Conservation (phyloP, 2,888 invertebrate species). For the Encarsia formosa region DNA sequence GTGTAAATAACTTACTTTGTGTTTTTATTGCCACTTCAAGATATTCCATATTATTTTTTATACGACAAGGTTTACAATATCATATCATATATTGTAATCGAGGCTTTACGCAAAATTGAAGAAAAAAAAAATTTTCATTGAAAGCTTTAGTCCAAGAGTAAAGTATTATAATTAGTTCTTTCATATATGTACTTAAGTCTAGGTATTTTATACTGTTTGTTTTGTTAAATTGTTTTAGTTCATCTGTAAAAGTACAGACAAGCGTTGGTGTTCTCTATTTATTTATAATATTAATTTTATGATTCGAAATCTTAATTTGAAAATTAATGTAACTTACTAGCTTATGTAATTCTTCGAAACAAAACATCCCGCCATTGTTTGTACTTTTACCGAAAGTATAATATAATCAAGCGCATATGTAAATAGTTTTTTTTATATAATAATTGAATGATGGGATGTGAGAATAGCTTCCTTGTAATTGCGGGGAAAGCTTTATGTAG, state of each 20-base stretch:
- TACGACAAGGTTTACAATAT: not conserved
- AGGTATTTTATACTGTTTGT: slow-evolving; percentile 22
- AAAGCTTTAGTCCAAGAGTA: slow-evolving; percentile 28
- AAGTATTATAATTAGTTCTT: slow-evolving; percentile 12
- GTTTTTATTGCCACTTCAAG: not conserved
- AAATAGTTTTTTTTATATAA: slow-evolving; percentile 18
- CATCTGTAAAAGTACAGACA: slow-evolving; percentile 3
- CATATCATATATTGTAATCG: not conserved
- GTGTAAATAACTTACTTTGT: not conserved
- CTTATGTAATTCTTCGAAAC: not conserved
- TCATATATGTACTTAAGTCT: slow-evolving; percentile 5
- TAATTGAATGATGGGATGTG: not conserved
- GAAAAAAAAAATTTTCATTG: not conserved
- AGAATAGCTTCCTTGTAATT: not conserved
- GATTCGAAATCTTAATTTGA: not conserved
- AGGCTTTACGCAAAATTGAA: not conserved
- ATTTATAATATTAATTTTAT: not conserved
- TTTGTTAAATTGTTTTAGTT: slow-evolving; percentile 18
- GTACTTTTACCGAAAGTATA: slow-evolving; percentile 4
- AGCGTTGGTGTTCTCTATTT: not conserved
- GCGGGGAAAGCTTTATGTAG: slow-evolving; percentile 7
- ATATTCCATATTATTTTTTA: not conserved
- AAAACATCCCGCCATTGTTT: not conserved
- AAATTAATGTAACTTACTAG: not conserved
- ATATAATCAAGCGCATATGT: slow-evolving; percentile 13